These are phyloP conservation scores for Drosophila colorata DNA, from an alignment of 2,888 invertebrate species.

Conservation along the genomic window DNA sequence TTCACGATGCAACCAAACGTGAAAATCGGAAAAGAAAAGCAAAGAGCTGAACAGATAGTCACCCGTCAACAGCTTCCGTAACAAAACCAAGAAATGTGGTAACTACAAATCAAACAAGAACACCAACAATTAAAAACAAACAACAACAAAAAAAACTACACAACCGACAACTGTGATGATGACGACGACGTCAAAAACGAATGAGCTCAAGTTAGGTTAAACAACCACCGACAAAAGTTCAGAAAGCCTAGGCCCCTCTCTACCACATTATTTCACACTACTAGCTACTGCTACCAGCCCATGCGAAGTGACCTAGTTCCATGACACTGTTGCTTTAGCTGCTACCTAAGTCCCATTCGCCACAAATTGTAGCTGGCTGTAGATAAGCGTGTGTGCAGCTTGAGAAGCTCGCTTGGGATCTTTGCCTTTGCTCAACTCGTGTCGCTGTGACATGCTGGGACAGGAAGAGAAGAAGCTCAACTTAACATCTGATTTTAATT, in stretches of 20 bases:
- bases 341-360: constrained; percentile 31
- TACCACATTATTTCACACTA: background rate
- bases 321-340: constrained; percentile 27
- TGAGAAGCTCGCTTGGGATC: constrained; percentile 36
- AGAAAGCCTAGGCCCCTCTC: constrained; percentile 10
- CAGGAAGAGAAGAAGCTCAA: constrained; percentile 24
- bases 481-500: constrained; percentile 14
- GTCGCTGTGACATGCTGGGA: constrained; percentile 17
- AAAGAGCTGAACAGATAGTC: constrained; percentile 17
- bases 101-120: constrained; percentile 74
- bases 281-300: background rate
- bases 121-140: constrained; percentile 51
- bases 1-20: constrained; percentile 59
- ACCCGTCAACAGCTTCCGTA: constrained; percentile 60
- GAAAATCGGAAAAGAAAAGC: constrained; percentile 53
- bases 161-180: constrained; percentile 40
- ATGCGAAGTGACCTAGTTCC: constrained; percentile 51
- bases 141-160: constrained; percentile 26
- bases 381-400: constrained; percentile 30
- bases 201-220: constrained; percentile 16
- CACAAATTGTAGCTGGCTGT: constrained; percentile 26
- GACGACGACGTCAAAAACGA: constrained; percentile 15
- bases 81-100: constrained; percentile 65
- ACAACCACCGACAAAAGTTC: constrained; percentile 26
- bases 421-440: constrained; percentile 2